Evolutionary conservation across 2,888 invertebrate species (phyloP).

Genomic region (Dasysyrphus albostriatus): DNA sequence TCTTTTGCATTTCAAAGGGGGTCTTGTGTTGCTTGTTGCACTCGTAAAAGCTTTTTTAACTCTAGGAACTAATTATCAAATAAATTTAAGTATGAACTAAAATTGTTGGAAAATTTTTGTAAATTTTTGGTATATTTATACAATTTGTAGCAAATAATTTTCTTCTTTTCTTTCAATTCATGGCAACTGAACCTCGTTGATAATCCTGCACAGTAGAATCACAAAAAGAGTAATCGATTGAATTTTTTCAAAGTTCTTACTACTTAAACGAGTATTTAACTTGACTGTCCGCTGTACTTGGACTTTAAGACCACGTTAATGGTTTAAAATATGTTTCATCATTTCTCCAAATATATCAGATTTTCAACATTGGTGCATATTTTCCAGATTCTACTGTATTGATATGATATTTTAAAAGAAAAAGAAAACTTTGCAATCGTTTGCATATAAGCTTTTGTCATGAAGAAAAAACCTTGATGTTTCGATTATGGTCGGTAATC

Average conservation of each 20-base stretch:
- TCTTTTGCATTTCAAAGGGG: neutral
- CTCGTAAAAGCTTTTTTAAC: neutral
- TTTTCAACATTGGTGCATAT: too few relatives aligned
- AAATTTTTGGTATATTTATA: neutral
- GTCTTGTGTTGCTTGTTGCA: neutral
- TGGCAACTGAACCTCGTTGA: neutral
- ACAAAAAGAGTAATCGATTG: neutral
- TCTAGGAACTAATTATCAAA: neutral
- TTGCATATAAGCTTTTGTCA: neutral
- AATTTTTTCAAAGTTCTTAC: neutral
- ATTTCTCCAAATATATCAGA: too few relatives aligned
- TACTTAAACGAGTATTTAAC: too few relatives aligned
- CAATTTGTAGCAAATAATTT: neutral
- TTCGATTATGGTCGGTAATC: neutral
- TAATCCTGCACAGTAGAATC: conserved; percentile 1
- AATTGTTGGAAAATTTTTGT: neutral
- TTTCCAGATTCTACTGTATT: too few relatives aligned
- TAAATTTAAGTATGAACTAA: neutral
- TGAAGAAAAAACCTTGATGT: neutral
- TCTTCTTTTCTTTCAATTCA: neutral
- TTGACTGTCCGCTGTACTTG: neutral
- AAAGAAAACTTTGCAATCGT: neutral
- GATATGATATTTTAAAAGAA: neutral
- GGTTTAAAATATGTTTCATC: too few relatives aligned
- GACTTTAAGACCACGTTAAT: too few relatives aligned